Percentiles rank a stretch among this genome's conserved stretches.
Conservation (phyloP, 2,888 invertebrate genomes). For the Falcaria lacertinaria region DNA sequence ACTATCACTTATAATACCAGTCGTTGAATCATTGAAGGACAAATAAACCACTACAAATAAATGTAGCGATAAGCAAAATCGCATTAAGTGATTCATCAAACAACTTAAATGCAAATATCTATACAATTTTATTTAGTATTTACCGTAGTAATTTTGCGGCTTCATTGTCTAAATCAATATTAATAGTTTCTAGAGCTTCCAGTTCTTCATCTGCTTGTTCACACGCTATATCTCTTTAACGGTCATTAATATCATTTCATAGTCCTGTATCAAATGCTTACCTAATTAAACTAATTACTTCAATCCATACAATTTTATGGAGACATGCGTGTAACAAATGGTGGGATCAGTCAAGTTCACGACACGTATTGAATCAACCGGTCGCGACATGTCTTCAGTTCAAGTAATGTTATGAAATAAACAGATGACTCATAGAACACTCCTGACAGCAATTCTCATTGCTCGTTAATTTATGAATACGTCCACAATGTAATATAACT, state of each 20-base stretch:
- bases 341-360: conserved; percentile 65
- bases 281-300: conserved; percentile 57
- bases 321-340: conserved; percentile 54
- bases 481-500: conserved; percentile 16
- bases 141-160: too few relatives aligned
- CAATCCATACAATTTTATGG: conserved; percentile 52
- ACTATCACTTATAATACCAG: too few relatives aligned
- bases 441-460: conserved; percentile 43
- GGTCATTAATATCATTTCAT: conserved; percentile 32
- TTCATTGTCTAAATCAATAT: background rate
- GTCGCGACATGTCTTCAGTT: conserved; percentile 67
- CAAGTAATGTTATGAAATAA: conserved; percentile 53
- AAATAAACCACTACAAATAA: too few relatives aligned
- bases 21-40: background rate
- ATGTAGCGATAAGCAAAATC: background rate
- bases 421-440: conserved; percentile 50
- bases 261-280: conserved; percentile 42
- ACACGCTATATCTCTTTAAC: conserved; percentile 18
- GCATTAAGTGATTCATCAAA: background rate
- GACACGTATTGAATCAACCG: conserved; percentile 60
- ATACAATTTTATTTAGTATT: too few relatives aligned
- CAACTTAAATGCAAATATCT: background rate
- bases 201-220: conserved; percentile 33
- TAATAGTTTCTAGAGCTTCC: background rate
- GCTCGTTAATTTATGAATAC: conserved; percentile 52